Conservation (phyloP, 2,797 vertebrate species). For the Fistularia commersonii region DNA sequence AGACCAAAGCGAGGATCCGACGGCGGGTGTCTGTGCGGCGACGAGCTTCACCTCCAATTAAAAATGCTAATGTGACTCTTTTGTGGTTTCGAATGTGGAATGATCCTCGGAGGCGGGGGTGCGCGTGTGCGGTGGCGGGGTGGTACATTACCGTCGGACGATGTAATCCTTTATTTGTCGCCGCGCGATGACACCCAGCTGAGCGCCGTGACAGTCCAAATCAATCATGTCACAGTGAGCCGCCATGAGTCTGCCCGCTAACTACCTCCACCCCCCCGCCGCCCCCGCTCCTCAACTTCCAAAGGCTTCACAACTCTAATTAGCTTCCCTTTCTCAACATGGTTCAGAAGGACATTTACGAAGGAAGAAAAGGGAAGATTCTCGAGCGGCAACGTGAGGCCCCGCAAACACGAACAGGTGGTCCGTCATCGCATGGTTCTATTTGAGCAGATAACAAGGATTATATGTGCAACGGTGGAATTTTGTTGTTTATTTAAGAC, state of each 20-base stretch:
- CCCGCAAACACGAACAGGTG: slow-evolving; percentile 15
- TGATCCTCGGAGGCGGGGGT: too few relatives aligned
- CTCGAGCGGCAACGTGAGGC: slow-evolving; percentile 29
- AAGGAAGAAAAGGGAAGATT: slow-evolving; percentile 48
- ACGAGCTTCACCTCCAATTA: slow-evolving; percentile 82
- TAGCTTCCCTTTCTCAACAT: slow-evolving; percentile 75
- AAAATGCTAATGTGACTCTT: slow-evolving; percentile 86
- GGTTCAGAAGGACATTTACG: slow-evolving; percentile 43
- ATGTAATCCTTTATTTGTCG: slow-evolving; percentile 89
- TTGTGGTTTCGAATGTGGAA: slow-evolving; percentile 89
- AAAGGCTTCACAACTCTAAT: slow-evolving; percentile 83
- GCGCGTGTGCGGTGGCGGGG: slow-evolving; percentile 18
- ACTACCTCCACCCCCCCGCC: slow-evolving; percentile 40
- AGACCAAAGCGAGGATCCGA: slow-evolving; percentile 67
- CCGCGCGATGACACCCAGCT: slow-evolving; percentile 86
- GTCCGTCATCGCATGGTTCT: slow-evolving; percentile 6
- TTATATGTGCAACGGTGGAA: too few relatives aligned
- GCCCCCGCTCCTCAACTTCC: slow-evolving; percentile 47
- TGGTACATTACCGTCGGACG: slow-evolving; percentile 76
- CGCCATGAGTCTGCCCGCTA: slow-evolving; percentile 73
- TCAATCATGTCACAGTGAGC: slow-evolving; percentile 84
- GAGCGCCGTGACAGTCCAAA: slow-evolving; percentile 88
- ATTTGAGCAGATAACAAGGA: slow-evolving; percentile 2
- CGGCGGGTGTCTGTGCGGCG: slow-evolving; percentile 50
- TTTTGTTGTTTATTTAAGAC: too few relatives aligned